These are phyloP conservation scores for Acrocephalus kingi DNA, from an alignment of 2,113 vertebrate genomes.

Conservation along the genomic window DNA sequence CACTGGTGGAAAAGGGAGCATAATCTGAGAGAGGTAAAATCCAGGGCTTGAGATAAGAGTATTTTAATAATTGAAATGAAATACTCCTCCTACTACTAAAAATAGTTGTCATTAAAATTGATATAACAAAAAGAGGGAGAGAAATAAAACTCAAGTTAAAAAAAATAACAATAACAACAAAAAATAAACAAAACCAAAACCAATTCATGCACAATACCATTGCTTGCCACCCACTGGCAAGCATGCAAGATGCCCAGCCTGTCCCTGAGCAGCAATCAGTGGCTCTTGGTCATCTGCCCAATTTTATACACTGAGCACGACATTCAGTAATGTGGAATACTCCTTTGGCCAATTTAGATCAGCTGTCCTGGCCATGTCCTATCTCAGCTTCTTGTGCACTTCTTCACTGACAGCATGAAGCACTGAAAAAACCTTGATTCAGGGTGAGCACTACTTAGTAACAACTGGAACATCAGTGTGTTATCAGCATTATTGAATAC, in stretches of 20 bases:
- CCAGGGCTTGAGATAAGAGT: not conserved
- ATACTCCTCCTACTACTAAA: not conserved
- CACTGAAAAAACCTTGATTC: not conserved
- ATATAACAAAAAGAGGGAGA: not conserved
- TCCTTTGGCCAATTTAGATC: not conserved
- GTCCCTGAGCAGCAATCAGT: not conserved
- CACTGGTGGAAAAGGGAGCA: not conserved
- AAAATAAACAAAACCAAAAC: not conserved
- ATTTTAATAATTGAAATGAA: not conserved
- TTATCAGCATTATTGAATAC: not conserved
- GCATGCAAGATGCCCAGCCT: not conserved
- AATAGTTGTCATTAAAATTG: not conserved
- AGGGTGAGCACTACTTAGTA: not conserved
- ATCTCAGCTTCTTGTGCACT: not conserved
- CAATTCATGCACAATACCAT: not conserved
- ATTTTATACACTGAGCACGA: not conserved
- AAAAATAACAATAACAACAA: not conserved
- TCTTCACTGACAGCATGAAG: not conserved
- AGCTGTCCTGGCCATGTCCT: not conserved
- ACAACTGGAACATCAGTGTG: not conserved
- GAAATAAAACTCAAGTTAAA: not conserved
- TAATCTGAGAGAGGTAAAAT: not conserved
- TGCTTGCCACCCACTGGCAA: not conserved
- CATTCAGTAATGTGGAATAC: not conserved
- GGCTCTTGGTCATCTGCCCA: not conserved